These are phyloP conservation scores for Carposina sasakii DNA, from an alignment of 1,140 invertebrate species.

Conservation along the genomic window DNA sequence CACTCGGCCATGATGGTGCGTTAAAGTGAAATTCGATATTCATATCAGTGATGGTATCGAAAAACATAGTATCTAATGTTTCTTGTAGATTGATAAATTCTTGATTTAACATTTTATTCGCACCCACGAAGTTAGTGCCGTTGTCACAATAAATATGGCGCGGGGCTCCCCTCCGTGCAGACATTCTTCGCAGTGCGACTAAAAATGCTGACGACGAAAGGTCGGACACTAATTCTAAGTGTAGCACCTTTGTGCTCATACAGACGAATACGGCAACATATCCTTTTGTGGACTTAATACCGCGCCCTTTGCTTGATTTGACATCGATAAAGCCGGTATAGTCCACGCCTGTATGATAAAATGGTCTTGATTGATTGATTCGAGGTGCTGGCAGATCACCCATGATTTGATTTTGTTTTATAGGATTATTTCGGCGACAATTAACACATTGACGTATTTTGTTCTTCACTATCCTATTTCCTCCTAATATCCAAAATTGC, in stretches of 20 bases:
- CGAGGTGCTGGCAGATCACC: conserved; percentile 24
- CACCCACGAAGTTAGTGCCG: conserved; percentile 1
- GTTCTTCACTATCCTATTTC: neutral
- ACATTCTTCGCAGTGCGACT: conserved; percentile 42
- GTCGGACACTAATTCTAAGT: conserved; percentile 47
- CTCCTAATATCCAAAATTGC: conserved; percentile 25
- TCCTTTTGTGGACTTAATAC: conserved; percentile 26
- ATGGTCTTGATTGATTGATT: conserved; percentile 11
- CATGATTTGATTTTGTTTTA: conserved; percentile 20
- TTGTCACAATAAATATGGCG: neutral
- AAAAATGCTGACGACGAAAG: conserved; percentile 45
- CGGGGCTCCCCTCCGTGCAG: neutral
- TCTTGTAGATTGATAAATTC: neutral
- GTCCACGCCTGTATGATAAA: conserved; percentile 27
- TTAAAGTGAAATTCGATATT: conserved; percentile 1
- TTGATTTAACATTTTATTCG: neutral
- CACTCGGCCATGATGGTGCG: neutral
- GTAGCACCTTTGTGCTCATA: conserved; percentile 43
- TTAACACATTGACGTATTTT: conserved; percentile 7
- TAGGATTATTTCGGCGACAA: conserved; percentile 13
- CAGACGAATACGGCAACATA: conserved; percentile 52
- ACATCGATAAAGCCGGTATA: conserved; percentile 30
- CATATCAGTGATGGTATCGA: neutral
- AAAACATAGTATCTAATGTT: neutral
- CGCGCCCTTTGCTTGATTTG: conserved; percentile 13